Evolutionary conservation across 2,113 vertebrate species (phyloP).

Genomic region (Triplophysa rosa): DNA sequence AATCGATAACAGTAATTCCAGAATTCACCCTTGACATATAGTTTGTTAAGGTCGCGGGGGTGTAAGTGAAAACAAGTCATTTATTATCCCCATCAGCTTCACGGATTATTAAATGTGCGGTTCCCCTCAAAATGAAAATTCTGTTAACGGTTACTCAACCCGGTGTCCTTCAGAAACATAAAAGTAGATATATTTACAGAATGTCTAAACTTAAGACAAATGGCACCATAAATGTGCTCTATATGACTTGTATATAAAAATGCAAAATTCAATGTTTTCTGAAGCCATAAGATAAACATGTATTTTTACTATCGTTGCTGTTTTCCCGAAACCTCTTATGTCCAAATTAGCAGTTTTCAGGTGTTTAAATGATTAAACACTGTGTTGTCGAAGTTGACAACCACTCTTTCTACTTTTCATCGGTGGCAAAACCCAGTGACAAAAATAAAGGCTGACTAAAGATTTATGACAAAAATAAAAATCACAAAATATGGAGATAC

Average conservation of each 20-base stretch:
- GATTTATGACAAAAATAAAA: too few relatives aligned
- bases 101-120: not conserved
- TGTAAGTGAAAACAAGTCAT: conserved; percentile 4
- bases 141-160: not conserved
- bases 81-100: conserved; percentile 7
- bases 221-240: not conserved
- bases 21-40: conserved; percentile 25
- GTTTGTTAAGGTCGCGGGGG: conserved; percentile 2
- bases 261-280: not conserved
- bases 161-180: too few relatives aligned
- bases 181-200: not conserved
- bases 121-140: not conserved
- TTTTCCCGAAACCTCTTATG: too few relatives aligned
- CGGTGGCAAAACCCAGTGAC: too few relatives aligned
- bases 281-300: not conserved
- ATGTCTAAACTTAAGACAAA: not conserved
- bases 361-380: too few relatives aligned
- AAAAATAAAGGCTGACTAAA: too few relatives aligned
- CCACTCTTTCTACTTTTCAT: too few relatives aligned
- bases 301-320: too few relatives aligned
- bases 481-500: too few relatives aligned
- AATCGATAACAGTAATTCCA: conserved; percentile 20
- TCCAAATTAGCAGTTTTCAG: too few relatives aligned
- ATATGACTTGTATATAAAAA: not conserved
- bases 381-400: too few relatives aligned